Evolutionary conservation across 2,888 invertebrate species (phyloP), one percentile per base, ranked within the genome.

Genomic region (Hirtodrosophila alboralis): DNA sequence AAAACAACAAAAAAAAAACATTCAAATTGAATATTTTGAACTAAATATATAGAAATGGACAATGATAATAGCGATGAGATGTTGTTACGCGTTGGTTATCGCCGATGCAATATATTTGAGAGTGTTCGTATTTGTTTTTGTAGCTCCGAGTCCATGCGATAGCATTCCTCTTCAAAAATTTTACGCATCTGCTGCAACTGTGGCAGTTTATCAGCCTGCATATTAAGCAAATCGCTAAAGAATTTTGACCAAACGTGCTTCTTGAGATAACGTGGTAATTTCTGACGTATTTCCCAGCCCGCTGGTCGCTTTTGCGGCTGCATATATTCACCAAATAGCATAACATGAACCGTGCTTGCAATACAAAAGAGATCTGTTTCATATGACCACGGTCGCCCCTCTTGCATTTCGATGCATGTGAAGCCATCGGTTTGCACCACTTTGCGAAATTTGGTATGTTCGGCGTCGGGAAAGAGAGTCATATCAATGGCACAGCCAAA

Each of bases 401-500:
- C 96, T 84, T 94, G 93, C 98, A 98, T 98, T 91, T 98, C 98
- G 56, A 95, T 95, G 87, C 96, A 96, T 2, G 95, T 94, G 83
- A 96, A 96, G 43, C 95, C 94, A 89, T 96, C 95, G 2, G 96
- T 96, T 70, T 94, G 94, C 83, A 95, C 95, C 65, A 94, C 92
- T 91, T 93, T 89, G 69, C 92, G 94, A 90, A 98, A 98, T 48
- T 94, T 94, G 1, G 96, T 95, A n/a, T 71, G 56, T 26, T 88
- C 85, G 9, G 93, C 94, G 65, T 94, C 92, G 4, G 96, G 96
- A 79, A 96, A 96, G 56, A 96, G 91, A 4, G 94, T 93, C 97
- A 98, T 96, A 87, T 98, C 98, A 88, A 98, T 98, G 79, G 96
- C 95, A 89, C 97, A 96, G 34, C 98, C 98, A 90, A 97, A 97